Conservation (phyloP, 2,888 invertebrate species). For the Merodon equestris region DNA sequence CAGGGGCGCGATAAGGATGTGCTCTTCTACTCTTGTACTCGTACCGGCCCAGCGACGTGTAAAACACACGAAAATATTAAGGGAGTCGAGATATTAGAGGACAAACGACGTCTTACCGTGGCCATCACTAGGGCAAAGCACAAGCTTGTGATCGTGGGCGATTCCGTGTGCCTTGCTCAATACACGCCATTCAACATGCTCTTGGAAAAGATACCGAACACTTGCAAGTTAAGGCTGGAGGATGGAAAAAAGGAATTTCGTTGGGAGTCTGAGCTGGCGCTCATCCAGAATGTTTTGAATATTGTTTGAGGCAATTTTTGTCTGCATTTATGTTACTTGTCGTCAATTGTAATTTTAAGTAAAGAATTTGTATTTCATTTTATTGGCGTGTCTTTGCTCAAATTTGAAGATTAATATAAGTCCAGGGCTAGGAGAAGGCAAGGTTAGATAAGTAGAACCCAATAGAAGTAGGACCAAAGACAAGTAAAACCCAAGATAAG, state of each 20-base stretch:
- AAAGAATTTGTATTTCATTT: too few species aligned
- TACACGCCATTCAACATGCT: constrained; percentile 83
- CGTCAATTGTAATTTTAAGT: too few species aligned
- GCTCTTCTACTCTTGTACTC: constrained; percentile 77
- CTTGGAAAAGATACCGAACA: constrained; percentile 76
- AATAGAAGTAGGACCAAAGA: too few species aligned
- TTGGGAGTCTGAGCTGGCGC: constrained; percentile 73
- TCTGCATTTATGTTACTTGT: too few species aligned
- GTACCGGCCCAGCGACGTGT: constrained; percentile 71
- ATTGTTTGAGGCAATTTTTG: too few species aligned
- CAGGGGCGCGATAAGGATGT: constrained; percentile 97
- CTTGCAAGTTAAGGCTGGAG: constrained; percentile 73
- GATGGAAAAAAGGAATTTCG: constrained; percentile 75
- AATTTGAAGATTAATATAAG: too few species aligned
- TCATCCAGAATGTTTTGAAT: constrained; percentile 41
- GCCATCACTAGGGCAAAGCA: constrained; percentile 95
- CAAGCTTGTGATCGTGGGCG: constrained; percentile 92
- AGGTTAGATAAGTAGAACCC: too few species aligned
- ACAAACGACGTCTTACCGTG: constrained; percentile 93
- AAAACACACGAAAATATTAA: constrained; percentile 69
- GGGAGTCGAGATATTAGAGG: constrained; percentile 86
- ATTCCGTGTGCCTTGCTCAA: constrained; percentile 82
- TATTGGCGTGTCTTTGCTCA: too few species aligned
- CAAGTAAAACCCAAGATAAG: too few species aligned
- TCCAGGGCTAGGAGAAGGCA: too few species aligned